These are phyloP conservation scores for Cenopis cana DNA, from an alignment of 2,888 invertebrate genomes.

Conservation along the genomic window DNA sequence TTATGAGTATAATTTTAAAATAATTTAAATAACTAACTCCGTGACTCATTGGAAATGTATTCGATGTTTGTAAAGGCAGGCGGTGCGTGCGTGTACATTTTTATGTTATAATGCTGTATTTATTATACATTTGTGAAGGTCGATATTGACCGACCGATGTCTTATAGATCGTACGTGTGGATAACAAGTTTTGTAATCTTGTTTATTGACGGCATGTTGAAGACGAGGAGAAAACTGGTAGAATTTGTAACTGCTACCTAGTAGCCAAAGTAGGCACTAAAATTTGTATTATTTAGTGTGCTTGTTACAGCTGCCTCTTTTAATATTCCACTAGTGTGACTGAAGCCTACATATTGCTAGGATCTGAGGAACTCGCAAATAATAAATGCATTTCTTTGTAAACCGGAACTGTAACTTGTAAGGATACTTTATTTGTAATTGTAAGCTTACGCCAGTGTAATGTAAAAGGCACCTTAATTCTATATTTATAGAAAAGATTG, in stretches of 20 bases:
- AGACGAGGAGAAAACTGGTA: constrained; percentile 22
- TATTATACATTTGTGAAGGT: constrained; percentile 37
- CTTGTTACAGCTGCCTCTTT: constrained; percentile 31
- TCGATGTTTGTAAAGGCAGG: constrained; percentile 23
- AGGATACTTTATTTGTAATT: constrained; percentile 38
- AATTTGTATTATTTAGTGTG: constrained; percentile 28
- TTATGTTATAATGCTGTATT: constrained; percentile 32
- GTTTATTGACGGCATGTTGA: constrained; percentile 23
- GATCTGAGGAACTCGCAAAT: constrained; percentile 11
- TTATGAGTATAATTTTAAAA: constrained; percentile 33
- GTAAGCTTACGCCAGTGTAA: constrained; percentile 64
- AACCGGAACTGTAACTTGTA: constrained; percentile 29
- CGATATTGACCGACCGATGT: constrained; percentile 18
- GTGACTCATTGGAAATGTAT: constrained; percentile 34
- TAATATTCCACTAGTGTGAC: constrained; percentile 34
- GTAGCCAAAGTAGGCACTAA: constrained; percentile 30
- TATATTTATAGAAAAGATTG: constrained; percentile 68
- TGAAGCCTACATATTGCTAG: constrained; percentile 19
- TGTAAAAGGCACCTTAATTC: constrained; percentile 62
- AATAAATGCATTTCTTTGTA: constrained; percentile 36
- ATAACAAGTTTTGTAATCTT: constrained; percentile 34
- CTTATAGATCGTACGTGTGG: constrained; percentile 36
- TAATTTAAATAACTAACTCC: constrained; percentile 15
- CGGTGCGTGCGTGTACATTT: constrained; percentile 26
- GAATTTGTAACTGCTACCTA: constrained; percentile 29